A percentile compares a stretch with the other conserved stretches of the same genome.
Conservation (phyloP, 2,797 vertebrate species). For the Carapus acus region DNA sequence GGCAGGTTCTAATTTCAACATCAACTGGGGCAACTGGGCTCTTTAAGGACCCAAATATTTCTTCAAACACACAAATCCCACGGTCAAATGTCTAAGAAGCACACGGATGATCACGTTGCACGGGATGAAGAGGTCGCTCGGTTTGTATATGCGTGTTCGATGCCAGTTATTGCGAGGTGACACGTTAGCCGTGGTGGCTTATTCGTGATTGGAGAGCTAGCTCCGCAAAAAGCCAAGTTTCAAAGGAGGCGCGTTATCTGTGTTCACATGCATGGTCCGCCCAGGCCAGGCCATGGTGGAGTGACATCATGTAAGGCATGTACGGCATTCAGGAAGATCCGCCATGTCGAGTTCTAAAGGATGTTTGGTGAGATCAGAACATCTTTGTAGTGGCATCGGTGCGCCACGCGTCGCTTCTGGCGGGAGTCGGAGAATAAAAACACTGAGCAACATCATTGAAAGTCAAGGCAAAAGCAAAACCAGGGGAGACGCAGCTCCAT, state of each 20-base stretch:
- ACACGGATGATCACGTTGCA: background rate
- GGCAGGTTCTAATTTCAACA: no score
- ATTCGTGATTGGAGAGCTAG: background rate
- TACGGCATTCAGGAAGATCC: no score
- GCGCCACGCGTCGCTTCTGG: background rate
- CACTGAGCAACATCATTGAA: background rate
- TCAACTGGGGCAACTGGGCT: background rate
- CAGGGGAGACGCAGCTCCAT: conserved; percentile 11
- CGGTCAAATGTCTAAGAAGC: conserved; percentile 4
- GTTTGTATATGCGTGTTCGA: no score
- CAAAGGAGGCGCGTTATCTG: no score
- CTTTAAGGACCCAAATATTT: background rate
- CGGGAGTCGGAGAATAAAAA: background rate
- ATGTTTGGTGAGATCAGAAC: no score
- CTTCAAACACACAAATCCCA: background rate
- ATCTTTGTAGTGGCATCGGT: no score
- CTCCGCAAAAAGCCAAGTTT: no score
- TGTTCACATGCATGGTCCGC: no score
- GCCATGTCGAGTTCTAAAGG: no score
- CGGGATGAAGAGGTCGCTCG: no score
- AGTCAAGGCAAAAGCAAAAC: background rate
- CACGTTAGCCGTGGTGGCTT: background rate
- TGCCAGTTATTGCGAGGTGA: background rate
- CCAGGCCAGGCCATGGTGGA: no score
- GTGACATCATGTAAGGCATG: no score